These are phyloP conservation scores for Xiphorhynchus elegans DNA, from an alignment of 2,113 vertebrate genomes.

Conservation along the genomic window DNA sequence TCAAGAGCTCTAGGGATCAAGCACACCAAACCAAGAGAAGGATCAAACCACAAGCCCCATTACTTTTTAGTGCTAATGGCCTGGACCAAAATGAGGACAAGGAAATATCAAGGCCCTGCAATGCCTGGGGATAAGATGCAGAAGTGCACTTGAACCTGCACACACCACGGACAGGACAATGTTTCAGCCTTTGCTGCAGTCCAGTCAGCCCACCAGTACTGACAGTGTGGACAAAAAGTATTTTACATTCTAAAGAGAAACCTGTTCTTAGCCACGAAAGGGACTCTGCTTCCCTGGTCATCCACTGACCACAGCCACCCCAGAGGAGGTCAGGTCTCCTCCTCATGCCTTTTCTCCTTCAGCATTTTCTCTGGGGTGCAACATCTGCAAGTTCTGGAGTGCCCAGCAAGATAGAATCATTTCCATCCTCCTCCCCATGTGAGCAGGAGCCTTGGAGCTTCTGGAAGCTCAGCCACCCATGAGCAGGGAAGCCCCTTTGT, in stretches of 20 bases:
- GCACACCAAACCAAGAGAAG: not conserved
- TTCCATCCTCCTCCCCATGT: not conserved
- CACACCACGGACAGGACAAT: not conserved
- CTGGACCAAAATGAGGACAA: not conserved
- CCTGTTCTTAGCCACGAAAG: not conserved
- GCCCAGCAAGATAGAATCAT: not conserved
- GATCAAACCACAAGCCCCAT: not conserved
- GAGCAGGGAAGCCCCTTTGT: not conserved
- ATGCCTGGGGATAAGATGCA: not conserved
- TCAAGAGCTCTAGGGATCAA: not conserved
- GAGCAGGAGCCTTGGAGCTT: not conserved
- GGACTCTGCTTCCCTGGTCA: not conserved
- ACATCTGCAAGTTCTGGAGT: not conserved
- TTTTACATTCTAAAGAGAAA: not conserved
- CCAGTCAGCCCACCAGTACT: not conserved
- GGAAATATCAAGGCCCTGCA: not conserved
- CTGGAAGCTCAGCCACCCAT: not conserved
- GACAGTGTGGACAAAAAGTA: fast-evolving
- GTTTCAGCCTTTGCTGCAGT: not conserved
- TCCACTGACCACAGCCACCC: not conserved
- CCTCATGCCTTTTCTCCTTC: not conserved
- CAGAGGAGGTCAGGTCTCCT: not conserved
- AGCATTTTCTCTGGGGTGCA: not conserved
- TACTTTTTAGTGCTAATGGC: not conserved
- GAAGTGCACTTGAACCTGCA: not conserved